phyloP scores from a whole-genome alignment of 2,797 vertebrate genomes.

The Geotrypetes seraphini region DNA sequence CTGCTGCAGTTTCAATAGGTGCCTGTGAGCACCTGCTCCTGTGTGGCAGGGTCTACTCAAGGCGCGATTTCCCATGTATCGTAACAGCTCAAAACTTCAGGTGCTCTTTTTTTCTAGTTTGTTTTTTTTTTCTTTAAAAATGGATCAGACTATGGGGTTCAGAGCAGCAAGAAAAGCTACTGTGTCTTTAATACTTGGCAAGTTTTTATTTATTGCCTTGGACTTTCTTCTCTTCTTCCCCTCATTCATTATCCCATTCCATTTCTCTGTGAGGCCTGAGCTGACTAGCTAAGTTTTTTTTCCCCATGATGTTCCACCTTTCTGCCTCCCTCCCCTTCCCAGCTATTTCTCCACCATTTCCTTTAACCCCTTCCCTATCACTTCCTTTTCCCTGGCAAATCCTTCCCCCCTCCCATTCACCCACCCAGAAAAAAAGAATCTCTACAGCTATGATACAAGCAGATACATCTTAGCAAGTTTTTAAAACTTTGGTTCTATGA shows the following conservation, averaged over 20 bases:
- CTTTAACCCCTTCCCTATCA: slow-evolving; percentile 1
- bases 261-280: too few relatives aligned
- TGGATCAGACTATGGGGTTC: slow-evolving; percentile 45
- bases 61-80: slow-evolving; percentile 34
- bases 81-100: slow-evolving; percentile 37
- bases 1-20: slow-evolving; percentile 52
- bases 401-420: slow-evolving; percentile 39
- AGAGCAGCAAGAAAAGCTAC: slow-evolving; percentile 36
- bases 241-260: too few relatives aligned
- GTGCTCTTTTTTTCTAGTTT: slow-evolving; percentile 25
- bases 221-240: too few relatives aligned
- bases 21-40: too few relatives aligned
- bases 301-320: slow-evolving; percentile 27
- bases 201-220: slow-evolving; percentile 15
- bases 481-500: slow-evolving; percentile 80
- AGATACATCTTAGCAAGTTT: slow-evolving; percentile 59
- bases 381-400: slow-evolving; percentile 12
- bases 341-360: slow-evolving; percentile 19
- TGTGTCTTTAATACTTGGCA: slow-evolving; percentile 23
- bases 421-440: slow-evolving; percentile 28
- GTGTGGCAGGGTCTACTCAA: slow-evolving; percentile 40
- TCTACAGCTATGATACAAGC: slow-evolving; percentile 71
- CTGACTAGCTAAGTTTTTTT: slow-evolving; percentile 42
- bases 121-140: slow-evolving; percentile 15
- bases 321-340: slow-evolving; percentile 40